phyloP scores from a whole-genome alignment of 1,140 invertebrate genomes.

The Drosophila carrolli region DNA sequence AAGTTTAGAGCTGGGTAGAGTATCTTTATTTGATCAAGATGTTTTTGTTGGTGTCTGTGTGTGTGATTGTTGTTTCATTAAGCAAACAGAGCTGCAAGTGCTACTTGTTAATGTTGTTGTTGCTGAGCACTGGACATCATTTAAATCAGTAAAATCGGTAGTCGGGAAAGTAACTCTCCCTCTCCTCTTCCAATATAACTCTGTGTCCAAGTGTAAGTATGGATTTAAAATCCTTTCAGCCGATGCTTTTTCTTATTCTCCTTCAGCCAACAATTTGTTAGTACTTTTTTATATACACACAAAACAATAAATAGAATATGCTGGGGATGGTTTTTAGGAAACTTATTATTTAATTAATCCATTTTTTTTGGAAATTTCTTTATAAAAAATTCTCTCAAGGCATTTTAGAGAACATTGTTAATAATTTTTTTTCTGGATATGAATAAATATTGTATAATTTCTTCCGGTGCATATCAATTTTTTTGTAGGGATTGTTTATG shows the following conservation, averaged over 20 bases:
- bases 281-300: slow-evolving; percentile 14
- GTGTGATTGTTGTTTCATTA: slow-evolving; percentile 59
- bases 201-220: no score
- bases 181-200: not conserved
- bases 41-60: slow-evolving; percentile 35
- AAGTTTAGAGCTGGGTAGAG: not conserved
- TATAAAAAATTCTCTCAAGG: no score
- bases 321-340: no score
- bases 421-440: not conserved
- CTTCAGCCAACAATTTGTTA: slow-evolving; percentile 62
- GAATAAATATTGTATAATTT: not conserved
- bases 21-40: slow-evolving; percentile 65
- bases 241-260: slow-evolving; percentile 25
- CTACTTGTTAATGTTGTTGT: slow-evolving; percentile 23
- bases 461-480: slow-evolving; percentile 27
- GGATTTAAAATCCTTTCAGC: slow-evolving; percentile 36
- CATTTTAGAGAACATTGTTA: no score
- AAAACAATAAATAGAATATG: no score
- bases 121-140: slow-evolving; percentile 46
- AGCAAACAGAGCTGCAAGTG: slow-evolving; percentile 65
- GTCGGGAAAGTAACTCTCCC: slow-evolving; percentile 15
- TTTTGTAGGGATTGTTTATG: slow-evolving; percentile 48
- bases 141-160: slow-evolving; percentile 77
- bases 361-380: no score
- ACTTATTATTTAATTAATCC: no score